These are phyloP conservation scores for Plectrocnemia conspersa DNA, from an alignment of 1,140 invertebrate species.

Conservation along the genomic window DNA sequence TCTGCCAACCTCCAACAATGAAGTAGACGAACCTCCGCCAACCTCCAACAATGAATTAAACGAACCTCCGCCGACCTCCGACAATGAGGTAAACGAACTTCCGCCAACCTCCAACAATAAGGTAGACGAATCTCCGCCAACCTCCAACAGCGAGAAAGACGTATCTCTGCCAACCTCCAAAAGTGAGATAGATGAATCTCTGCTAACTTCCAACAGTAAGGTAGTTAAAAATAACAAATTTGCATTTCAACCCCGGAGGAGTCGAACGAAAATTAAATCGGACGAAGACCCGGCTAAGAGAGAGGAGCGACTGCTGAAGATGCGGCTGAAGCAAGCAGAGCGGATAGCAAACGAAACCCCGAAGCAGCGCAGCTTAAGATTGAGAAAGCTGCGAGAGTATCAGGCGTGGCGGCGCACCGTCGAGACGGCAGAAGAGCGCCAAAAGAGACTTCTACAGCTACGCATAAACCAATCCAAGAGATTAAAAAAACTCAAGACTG, in stretches of 20 bases:
- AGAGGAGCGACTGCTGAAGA: no score
- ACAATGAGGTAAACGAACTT: no score
- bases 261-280: not conserved
- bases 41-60: no score
- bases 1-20: no score
- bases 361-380: constrained; percentile 2
- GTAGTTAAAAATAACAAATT: no score
- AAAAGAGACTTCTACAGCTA: not conserved
- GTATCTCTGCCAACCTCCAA: no score
- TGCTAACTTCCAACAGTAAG: not conserved
- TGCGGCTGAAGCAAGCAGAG: not conserved
- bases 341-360: not conserved
- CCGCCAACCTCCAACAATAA: no score
- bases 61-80: no score
- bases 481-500: not conserved
- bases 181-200: not conserved
- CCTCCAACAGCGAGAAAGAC: no score
- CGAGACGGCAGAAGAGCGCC: not conserved
- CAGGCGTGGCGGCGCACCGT: not conserved
- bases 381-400: constrained; percentile 21
- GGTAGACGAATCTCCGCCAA: no score
- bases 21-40: no score
- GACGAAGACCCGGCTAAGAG: not conserved
- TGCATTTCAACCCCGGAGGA: not conserved
- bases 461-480: not conserved